These are phyloP conservation scores for Acanthosoma haemorrhoidale DNA, from an alignment of 2,888 invertebrate genomes.

Conservation along the genomic window DNA sequence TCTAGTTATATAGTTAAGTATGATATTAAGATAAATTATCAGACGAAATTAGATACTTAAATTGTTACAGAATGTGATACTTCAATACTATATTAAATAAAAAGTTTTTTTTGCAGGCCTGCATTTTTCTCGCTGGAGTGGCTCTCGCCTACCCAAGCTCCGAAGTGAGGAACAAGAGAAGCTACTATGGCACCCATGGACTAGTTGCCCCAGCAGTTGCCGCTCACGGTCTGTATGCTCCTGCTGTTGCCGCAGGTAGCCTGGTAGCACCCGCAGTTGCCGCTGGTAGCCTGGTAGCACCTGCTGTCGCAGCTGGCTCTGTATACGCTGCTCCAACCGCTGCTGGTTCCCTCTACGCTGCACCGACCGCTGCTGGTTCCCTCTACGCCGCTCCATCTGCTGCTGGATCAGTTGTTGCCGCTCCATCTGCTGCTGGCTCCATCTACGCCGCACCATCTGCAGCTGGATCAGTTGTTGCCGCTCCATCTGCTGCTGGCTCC, in stretches of 20 bases:
- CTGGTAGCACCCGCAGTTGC: background rate
- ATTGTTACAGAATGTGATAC: no score
- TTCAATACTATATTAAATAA: no score
- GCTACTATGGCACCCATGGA: background rate
- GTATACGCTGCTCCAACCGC: no score
- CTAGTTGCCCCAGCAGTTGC: background rate
- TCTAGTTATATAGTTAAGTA: no score
- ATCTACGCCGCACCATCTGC: no score
- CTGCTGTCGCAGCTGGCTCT: background rate
- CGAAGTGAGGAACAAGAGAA: background rate
- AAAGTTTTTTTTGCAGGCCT: no score
- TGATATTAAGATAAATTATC: no score
- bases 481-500: background rate
- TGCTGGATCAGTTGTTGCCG: background rate
- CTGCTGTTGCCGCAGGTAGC: background rate
- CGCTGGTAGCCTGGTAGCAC: background rate
- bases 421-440: background rate
- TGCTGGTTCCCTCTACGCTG: background rate
- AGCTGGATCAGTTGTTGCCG: background rate
- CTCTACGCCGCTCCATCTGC: background rate
- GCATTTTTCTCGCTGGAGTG: slow-evolving; percentile 12
- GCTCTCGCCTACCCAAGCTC: background rate
- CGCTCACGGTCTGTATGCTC: background rate
- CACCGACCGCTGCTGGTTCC: background rate
- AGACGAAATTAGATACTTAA: no score